Base-by-base conservation (phyloP, 2,888 invertebrate genomes). In the Anaspis maculata region DNA sequence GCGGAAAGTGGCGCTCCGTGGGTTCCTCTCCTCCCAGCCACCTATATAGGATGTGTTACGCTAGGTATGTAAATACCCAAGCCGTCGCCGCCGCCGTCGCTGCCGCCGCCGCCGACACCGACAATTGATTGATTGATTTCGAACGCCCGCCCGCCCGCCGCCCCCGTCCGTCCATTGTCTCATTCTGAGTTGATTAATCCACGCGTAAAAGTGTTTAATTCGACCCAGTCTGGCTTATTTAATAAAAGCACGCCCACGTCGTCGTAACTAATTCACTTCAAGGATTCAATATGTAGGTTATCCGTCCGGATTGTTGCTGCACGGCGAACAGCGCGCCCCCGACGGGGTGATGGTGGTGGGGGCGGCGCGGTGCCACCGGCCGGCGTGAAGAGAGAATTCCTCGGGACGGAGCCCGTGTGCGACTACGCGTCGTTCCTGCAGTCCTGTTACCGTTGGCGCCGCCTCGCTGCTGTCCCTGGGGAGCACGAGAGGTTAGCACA, bases 371-470 rank as follows among this genome's bases (percentile, higher is more conserved):
- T n/a, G n/a, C n/a, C n/a, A n/a, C n/a, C n/a, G n/a, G n/a, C n/a
- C n/a, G 16, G 27, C 23, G 21, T 13, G 23, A 23, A 30, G 15
- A 15, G 26, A 34, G 9, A 37, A 15, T 27, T n/a, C 21, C 12
- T 29, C 14, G 37, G 28, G 22, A 26, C 11, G 21, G 32, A 13
- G 27, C n/a, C n/a, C n/a, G n/a, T n/a, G n/a, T n/a, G n/a, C n/a
- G 15, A 13, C 23, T 23, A 35, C 30, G 31, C 25, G 31, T 37
- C 32, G 19, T 26, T 42, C 28, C 42, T 42, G 42, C 29, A 39
- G 27, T 42, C 42, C 42, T 42, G 42, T 34, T 42, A 42, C 36
- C 21, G 29, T 28, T 42, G 42, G 42, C 42, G 42, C 42, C 42
- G 42, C 42, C 34, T 42, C 37, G 39, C 22, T 39, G 27, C 35